phyloP scores from a whole-genome alignment of 2,113 vertebrate species.

The Oreochromis spilurus region DNA sequence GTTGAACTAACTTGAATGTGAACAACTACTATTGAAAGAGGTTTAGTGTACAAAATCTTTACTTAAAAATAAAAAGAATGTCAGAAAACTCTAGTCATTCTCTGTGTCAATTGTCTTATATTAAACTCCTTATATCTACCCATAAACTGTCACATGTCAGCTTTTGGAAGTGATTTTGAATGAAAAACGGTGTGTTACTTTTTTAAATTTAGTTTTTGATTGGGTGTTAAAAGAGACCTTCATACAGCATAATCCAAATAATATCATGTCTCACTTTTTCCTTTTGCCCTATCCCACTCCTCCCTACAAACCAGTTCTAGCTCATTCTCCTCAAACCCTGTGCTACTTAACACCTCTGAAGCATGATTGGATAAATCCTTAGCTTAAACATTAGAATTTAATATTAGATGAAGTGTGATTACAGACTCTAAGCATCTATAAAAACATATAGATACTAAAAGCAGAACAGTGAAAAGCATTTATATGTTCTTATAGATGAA shows the following conservation, averaged over 20 bases:
- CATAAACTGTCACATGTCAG: neutral
- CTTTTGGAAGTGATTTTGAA: neutral
- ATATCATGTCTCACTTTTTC: neutral
- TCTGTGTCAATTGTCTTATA: neutral
- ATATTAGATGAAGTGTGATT: neutral
- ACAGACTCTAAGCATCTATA: neutral
- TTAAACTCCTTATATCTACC: neutral
- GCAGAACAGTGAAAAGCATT: neutral
- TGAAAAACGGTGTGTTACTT: neutral
- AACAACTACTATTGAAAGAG: neutral
- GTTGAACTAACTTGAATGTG: neutral
- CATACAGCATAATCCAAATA: neutral
- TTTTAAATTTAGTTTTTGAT: neutral
- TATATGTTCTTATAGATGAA: conserved; percentile 2
- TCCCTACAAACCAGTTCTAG: neutral
- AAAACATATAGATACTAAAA: neutral
- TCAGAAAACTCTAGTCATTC: neutral
- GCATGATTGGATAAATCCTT: neutral
- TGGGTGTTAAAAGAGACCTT: neutral
- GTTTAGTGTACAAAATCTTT: neutral
- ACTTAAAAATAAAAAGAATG: neutral
- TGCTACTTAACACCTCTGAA: neutral
- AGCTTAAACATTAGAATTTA: neutral
- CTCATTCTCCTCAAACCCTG: neutral
- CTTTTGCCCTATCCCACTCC: neutral